These are phyloP conservation scores for Steromphala cineraria DNA, from an alignment of 2,888 invertebrate genomes.

Conservation along the genomic window DNA sequence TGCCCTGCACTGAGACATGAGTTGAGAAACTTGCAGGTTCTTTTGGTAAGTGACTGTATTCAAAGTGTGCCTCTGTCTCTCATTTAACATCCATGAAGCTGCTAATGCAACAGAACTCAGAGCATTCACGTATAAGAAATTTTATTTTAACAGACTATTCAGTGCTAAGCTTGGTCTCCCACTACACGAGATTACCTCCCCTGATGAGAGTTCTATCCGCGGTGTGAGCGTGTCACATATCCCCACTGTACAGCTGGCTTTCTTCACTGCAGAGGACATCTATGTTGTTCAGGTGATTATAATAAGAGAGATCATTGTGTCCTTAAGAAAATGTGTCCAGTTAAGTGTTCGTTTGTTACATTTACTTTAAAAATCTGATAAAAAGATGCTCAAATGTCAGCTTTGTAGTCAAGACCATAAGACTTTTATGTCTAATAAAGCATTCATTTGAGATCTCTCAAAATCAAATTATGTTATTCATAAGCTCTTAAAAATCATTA, in stretches of 20 bases:
- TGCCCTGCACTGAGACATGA: too few species aligned
- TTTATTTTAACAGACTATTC: conserved; percentile 28
- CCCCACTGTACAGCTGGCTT: conserved; percentile 32
- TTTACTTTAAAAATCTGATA: too few species aligned
- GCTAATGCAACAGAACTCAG: too few species aligned
- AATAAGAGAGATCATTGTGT: too few species aligned
- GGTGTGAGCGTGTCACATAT: conserved; percentile 32
- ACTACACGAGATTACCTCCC: conserved; percentile 20
- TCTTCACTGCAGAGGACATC: conserved; percentile 39
- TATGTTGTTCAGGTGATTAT: conserved; percentile 44
- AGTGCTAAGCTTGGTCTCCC: conserved; percentile 28
- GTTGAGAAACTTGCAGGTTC: too few species aligned
- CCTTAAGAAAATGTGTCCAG: not conserved
- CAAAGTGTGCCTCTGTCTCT: too few species aligned
- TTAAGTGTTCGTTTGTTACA: too few species aligned
- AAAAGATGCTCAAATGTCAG: not conserved
- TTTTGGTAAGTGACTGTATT: too few species aligned
- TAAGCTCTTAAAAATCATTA: too few species aligned
- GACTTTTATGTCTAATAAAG: not conserved
- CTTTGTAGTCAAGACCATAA: not conserved
- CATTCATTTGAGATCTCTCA: not conserved
- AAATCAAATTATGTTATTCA: too few species aligned
- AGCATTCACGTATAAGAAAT: too few species aligned
- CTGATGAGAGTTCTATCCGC: conserved; percentile 29
- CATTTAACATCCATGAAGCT: too few species aligned